Conservation (phyloP, 2,888 invertebrate genomes). For the Lasiommata megera region DNA sequence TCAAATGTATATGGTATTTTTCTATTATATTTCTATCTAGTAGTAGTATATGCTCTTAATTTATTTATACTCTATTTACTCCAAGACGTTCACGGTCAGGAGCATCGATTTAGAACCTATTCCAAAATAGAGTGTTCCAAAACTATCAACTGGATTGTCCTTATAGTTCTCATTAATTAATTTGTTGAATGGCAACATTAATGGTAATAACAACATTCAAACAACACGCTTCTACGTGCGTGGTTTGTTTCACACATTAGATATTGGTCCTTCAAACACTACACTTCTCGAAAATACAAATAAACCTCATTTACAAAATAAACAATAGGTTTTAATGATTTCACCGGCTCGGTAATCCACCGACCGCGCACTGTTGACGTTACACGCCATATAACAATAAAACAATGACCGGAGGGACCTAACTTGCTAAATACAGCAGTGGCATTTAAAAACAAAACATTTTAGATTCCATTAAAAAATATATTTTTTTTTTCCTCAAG, state of each 20-base stretch:
- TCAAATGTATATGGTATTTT: too few relatives aligned
- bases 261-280: background rate
- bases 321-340: background rate
- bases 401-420: constrained; percentile 49
- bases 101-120: too few relatives aligned
- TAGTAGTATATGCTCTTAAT: too few relatives aligned
- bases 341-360: constrained; percentile 2
- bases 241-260: background rate
- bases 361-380: constrained; percentile 13
- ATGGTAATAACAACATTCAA: too few relatives aligned
- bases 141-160: too few relatives aligned
- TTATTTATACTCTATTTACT: too few relatives aligned
- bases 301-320: background rate
- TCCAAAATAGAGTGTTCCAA: too few relatives aligned
- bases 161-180: too few relatives aligned
- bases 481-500: background rate
- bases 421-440: constrained; percentile 12
- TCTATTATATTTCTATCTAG: too few relatives aligned
- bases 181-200: too few relatives aligned
- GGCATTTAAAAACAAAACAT: background rate
- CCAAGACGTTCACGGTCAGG: too few relatives aligned
- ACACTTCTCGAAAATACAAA: background rate
- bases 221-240: background rate
- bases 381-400: constrained; percentile 37
- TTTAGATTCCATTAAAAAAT: background rate